These are phyloP conservation scores for Camarhynchus parvulus DNA, from an alignment of 2,113 vertebrate genomes.

Conservation along the genomic window DNA sequence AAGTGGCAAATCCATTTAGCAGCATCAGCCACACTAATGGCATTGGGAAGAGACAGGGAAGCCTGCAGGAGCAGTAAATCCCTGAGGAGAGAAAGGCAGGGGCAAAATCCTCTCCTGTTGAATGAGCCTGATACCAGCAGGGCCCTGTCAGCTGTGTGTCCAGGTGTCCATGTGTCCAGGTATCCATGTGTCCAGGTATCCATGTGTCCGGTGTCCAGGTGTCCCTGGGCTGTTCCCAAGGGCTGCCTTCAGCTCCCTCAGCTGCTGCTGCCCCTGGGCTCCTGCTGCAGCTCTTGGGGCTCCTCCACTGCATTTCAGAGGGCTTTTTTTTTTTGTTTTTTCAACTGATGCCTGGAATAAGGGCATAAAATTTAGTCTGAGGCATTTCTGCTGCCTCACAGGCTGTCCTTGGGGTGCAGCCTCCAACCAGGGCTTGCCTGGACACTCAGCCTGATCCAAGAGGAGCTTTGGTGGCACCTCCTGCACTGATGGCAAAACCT, in stretches of 20 bases:
- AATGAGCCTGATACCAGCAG: rapidly evolving
- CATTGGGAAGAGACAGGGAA: background rate
- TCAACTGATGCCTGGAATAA: background rate
- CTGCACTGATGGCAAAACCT: background rate
- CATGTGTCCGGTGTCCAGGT: background rate
- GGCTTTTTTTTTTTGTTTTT: background rate
- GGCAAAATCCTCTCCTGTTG: background rate
- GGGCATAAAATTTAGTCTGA: background rate
- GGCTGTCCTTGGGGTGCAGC: background rate
- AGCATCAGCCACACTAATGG: background rate
- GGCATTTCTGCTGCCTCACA: background rate
- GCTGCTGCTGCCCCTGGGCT: background rate
- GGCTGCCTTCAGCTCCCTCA: background rate
- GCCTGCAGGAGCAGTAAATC: background rate
- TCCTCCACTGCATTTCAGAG: background rate
- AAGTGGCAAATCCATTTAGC: background rate
- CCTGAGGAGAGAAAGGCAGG: background rate
- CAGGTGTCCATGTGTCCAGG: background rate
- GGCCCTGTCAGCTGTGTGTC: background rate
- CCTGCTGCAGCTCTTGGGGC: background rate
- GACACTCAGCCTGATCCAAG: background rate
- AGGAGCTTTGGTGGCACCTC: background rate
- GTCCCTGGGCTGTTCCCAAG: background rate
- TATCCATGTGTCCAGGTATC: background rate
- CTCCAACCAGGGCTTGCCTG: background rate